Evolutionary conservation across 2,113 vertebrate species (phyloP), one percentile per base, ranked within the genome.

Genomic region (Mirounga angustirostris): DNA sequence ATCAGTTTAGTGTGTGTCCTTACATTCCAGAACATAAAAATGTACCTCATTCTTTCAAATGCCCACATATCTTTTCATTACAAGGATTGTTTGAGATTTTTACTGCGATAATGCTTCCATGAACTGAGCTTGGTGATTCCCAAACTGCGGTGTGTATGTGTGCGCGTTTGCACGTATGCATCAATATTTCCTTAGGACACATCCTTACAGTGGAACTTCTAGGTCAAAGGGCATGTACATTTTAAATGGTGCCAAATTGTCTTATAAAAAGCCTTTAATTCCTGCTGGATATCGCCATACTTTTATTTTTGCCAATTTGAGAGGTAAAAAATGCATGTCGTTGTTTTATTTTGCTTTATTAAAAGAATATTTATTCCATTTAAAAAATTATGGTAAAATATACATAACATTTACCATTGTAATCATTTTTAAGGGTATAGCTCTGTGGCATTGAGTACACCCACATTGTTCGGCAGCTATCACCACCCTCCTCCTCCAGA

Each of bases 331-430:
- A 33, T 24, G 19, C 24, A 67, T 9, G 30, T 56, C 1, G 5
- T 71, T 97, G 7, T 71, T 97, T 97, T 76, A 89, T 81, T 89
- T 86, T 96, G 22, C 50, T 93, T 82, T 80, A 40, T 71, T 76
- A 84, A 69, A 84, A 52, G 50, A 24, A 36, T 59, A 59, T 21
- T 43, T 59, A 46, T 59, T 69, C 79, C 28, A 54, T 74, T 26
- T 50, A 12, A 83, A 84, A 78, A 84, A 67, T 54, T 92, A 26
- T 54, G 22, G 26, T 9, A 52, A 83, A 80, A 50, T 84, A 90
- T 24, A 69, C 11, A 10, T 88, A 24, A 83, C 15, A 94, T 92
- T 18, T 58, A 86, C 22, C 52, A 8, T 54, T 81, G 92, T 16
- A 81, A 67, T 80, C 3, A 76, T 81, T 97, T 95, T 69, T 36